Conservation (phyloP, 1,140 invertebrate genomes). For the Drosophila ogumai region DNA sequence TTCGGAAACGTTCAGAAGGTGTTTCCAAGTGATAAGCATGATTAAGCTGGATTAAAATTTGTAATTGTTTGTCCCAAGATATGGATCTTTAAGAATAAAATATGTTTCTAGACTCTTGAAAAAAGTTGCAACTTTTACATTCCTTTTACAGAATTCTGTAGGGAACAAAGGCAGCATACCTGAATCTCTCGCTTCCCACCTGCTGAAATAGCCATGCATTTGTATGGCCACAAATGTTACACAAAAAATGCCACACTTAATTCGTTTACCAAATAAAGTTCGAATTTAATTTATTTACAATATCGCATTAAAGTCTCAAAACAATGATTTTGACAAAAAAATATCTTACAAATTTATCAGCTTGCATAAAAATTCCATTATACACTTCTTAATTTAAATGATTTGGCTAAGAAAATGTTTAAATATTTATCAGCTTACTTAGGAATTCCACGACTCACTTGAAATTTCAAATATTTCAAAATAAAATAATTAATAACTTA, state of each 20-base stretch:
- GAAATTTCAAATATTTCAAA: not conserved
- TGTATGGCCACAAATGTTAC: no score
- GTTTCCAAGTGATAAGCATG: conserved; percentile 10
- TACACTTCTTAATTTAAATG: no score
- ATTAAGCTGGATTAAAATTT: conserved; percentile 3
- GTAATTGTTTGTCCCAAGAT: not conserved
- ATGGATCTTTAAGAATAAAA: no score
- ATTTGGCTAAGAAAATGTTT: no score
- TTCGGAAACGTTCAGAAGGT: conserved; percentile 10
- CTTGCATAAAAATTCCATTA: not conserved
- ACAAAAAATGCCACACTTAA: no score
- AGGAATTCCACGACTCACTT: not conserved
- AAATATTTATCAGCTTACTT: not conserved
- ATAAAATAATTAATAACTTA: not conserved
- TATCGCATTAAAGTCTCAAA: not conserved
- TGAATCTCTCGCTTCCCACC: no score
- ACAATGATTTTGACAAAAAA: not conserved
- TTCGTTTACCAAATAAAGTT: not conserved
- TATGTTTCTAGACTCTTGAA: no score
- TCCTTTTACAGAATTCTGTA: no score
- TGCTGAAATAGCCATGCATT: no score
- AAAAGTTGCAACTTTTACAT: no score
- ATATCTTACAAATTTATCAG: not conserved
- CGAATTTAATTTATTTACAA: not conserved
- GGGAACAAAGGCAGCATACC: no score